Conservation (phyloP, 2,888 invertebrate genomes). For the Anagyrus pseudococci region DNA sequence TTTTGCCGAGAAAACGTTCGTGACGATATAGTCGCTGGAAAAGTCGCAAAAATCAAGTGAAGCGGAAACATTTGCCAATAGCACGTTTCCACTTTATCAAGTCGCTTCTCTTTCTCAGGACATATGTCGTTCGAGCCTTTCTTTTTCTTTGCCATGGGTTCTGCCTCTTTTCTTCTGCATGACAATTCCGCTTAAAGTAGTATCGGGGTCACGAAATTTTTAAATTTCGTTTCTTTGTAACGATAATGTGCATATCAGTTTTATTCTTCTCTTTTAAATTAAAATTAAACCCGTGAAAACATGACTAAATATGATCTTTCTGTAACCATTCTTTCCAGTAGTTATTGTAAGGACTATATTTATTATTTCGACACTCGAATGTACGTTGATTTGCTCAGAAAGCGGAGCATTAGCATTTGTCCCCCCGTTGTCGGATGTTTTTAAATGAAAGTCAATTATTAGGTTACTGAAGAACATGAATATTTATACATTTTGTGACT, state of each 20-base stretch:
- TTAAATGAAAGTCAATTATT: constrained; percentile 33
- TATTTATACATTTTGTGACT: constrained; percentile 35
- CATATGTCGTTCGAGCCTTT: neutral
- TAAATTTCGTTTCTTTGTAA: constrained; percentile 24
- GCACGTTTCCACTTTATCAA: too few relatives aligned
- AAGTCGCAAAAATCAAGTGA: neutral
- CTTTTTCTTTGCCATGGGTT: constrained; percentile 6
- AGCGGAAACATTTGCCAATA: neutral
- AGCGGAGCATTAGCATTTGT: too few relatives aligned
- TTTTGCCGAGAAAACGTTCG: neutral
- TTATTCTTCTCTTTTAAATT: constrained; percentile 27
- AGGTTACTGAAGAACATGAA: constrained; percentile 25
- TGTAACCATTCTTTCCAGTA: too few relatives aligned
- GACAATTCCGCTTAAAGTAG: neutral
- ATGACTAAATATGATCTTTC: too few relatives aligned
- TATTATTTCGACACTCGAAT: constrained; percentile 6
- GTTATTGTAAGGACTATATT: neutral
- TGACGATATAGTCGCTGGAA: neutral
- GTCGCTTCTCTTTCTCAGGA: neutral
- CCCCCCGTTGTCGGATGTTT: constrained; percentile 18
- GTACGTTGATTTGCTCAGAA: too few relatives aligned
- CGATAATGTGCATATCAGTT: neutral
- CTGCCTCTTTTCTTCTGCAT: constrained; percentile 27
- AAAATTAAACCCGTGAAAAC: neutral
- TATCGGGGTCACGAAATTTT: constrained; percentile 25